These are phyloP conservation scores for Busseola fusca DNA, from an alignment of 2,888 invertebrate species.

Conservation along the genomic window DNA sequence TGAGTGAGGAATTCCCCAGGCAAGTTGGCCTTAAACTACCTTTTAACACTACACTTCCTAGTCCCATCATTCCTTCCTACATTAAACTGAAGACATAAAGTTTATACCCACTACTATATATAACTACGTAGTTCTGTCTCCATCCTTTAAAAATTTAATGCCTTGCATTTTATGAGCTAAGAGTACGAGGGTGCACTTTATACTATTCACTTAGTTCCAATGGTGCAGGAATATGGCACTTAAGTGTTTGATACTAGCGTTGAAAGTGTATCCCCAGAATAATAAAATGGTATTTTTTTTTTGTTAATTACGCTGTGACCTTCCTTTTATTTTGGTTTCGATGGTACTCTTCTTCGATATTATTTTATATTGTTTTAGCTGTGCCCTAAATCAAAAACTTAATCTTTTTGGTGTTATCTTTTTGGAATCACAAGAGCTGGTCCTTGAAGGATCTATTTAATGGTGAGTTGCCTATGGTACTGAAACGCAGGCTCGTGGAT, in stretches of 20 bases:
- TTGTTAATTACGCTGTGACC: not conserved
- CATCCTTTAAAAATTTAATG: slow-evolving; percentile 51
- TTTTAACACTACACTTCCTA: slow-evolving; percentile 8
- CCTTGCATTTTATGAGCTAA: slow-evolving; percentile 42
- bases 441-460: no score
- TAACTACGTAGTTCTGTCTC: slow-evolving; percentile 7
- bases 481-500: no score
- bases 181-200: slow-evolving; percentile 26
- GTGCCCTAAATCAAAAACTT: not conserved
- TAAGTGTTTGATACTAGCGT: not conserved
- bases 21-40: slow-evolving; percentile 1
- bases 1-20: not conserved
- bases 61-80: slow-evolving; percentile 30
- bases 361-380: no score
- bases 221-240: not conserved
- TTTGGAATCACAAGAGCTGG: not conserved
- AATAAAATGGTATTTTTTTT: not conserved
- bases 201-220: slow-evolving; percentile 24
- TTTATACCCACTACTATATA: slow-evolving; percentile 20
- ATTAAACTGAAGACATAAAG: slow-evolving; percentile 45
- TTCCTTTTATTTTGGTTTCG: no score
- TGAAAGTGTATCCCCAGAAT: not conserved
- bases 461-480: no score
- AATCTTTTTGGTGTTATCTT: not conserved
- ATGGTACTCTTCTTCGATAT: no score